Evolutionary conservation across 2,797 vertebrate species (phyloP).

Genomic region (Ctenochaetus hawaiiensis): DNA sequence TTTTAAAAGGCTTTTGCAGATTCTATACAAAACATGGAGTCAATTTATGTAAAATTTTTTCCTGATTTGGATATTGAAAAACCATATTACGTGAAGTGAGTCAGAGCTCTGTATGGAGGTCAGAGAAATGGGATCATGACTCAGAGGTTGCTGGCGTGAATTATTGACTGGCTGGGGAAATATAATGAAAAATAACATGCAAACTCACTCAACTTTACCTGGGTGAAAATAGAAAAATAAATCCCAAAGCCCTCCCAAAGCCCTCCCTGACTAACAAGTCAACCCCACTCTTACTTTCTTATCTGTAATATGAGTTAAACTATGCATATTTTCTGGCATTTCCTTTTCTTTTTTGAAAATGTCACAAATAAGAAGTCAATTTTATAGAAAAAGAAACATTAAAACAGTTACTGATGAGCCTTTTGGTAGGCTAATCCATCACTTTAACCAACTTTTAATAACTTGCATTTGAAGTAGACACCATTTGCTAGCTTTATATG

Average conservation of each 20-base stretch:
- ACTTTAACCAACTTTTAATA: conserved; percentile 18
- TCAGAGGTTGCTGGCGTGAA: conserved; percentile 66
- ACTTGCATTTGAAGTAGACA: neutral
- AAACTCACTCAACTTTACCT: conserved; percentile 44
- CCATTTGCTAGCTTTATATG: neutral
- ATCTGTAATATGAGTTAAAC: conserved; percentile 15
- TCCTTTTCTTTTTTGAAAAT: no score
- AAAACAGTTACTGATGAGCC: conserved; percentile 1
- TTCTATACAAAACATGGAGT: neutral
- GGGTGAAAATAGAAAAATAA: conserved; percentile 47
- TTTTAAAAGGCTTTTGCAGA: neutral
- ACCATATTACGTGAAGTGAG: conserved; percentile 52
- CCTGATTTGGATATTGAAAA: conserved; percentile 42
- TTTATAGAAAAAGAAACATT: conserved; percentile 10
- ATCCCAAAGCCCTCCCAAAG: conserved; percentile 36
- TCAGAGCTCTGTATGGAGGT: conserved; percentile 60
- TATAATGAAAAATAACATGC: conserved; percentile 52
- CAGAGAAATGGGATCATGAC: conserved; percentile 62
- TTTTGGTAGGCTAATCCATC: neutral
- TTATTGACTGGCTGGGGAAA: conserved; percentile 62
- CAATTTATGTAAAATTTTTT: conserved; percentile 1
- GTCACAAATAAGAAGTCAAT: neutral
- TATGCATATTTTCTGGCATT: no score
- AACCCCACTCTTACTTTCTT: conserved; percentile 4
- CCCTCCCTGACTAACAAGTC: conserved; percentile 19